Base-by-base conservation (phyloP, 2,113 vertebrate species). In the Gulo gulo region DNA sequence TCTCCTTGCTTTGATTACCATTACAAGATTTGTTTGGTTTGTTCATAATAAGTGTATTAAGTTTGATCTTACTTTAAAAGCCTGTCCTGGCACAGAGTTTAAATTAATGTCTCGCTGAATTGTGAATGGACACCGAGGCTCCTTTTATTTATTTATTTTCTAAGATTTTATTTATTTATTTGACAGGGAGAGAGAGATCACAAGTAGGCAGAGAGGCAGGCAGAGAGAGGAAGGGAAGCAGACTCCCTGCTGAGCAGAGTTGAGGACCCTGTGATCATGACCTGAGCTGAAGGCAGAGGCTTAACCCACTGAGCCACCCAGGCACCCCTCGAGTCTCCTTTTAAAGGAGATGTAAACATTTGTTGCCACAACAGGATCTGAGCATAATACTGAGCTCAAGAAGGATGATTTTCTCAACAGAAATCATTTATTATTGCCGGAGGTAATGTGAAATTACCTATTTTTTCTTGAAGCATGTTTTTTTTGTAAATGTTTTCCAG, bases 371-470 rank as follows among this genome's bases (percentile, higher is more conserved):
- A 16, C 20, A 92, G 69, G 36, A 85, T 95, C 55, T 96, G 67
- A 96, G 29, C 42, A 47, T 95, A 94, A 91, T 88, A 63, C 4
- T 81, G 21, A 89, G 57, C 50, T 88, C 69, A 26, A 78, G 83
- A 96, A 96, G 94, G 94, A 85, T 94, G 31, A 52, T 88, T 97
- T 96, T 95, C 71, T 97, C 85, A 61, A 45, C 21, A 23, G 85
- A 97, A 97, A 95, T 97, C 94, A 92, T 94, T 95, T 98, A 94
- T 97, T 93, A 73, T 67, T 82, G 84, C 85, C 82, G 79, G 78
- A 93, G 91, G 85, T 93, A 73, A 95, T 29, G 8, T 79, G 88
- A 95, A 96, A 94, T 93, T 91, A 93, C 63, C 95, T 63, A 76
- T 76, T 93, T 96, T 97, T 92, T 85, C 88, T 94, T 79, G 15